Evolutionary conservation across 2,888 invertebrate genomes (phyloP).

Genomic region (Mythimna ferrago): DNA sequence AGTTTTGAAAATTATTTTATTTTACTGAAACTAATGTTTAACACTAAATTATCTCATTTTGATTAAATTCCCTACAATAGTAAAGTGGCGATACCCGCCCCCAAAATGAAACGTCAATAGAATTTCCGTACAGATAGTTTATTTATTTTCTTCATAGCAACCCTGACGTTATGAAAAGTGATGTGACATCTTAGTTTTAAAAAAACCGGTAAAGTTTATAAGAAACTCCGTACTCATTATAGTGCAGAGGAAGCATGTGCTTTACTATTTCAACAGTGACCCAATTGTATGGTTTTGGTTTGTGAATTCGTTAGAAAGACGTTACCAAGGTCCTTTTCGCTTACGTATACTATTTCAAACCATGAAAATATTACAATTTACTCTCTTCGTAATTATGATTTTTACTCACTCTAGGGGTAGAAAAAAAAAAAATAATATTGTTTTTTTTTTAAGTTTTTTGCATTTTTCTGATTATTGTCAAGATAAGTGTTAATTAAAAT

Average conservation of each 20-base stretch:
- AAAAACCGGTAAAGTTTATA: conserved; percentile 27
- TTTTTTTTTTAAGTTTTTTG: too few species aligned
- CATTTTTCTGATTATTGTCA: too few species aligned
- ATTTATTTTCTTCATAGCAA: conserved; percentile 14
- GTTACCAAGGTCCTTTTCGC: too few species aligned
- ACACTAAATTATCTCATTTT: conserved; percentile 73
- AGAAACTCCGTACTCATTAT: not conserved
- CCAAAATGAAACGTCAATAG: conserved; percentile 83
- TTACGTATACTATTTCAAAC: too few species aligned
- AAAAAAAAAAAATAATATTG: too few species aligned
- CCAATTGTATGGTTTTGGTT: not conserved
- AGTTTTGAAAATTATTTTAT: conserved; percentile 55
- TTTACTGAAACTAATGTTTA: conserved; percentile 54
- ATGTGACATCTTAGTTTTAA: not conserved
- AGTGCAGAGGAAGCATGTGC: too few species aligned
- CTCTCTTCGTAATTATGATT: too few species aligned
- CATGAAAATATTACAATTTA: too few species aligned
- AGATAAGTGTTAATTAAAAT: too few species aligned
- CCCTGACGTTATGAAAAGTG: not conserved
- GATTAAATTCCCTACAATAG: conserved; percentile 66
- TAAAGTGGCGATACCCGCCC: conserved; percentile 82
- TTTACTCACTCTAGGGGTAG: too few species aligned
- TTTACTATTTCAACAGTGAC: not conserved
- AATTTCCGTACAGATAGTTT: conserved; percentile 37
- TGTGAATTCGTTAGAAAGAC: too few species aligned